Base-by-base conservation (phyloP, 2,797 vertebrate species). In the Cirrhinus molitorella region DNA sequence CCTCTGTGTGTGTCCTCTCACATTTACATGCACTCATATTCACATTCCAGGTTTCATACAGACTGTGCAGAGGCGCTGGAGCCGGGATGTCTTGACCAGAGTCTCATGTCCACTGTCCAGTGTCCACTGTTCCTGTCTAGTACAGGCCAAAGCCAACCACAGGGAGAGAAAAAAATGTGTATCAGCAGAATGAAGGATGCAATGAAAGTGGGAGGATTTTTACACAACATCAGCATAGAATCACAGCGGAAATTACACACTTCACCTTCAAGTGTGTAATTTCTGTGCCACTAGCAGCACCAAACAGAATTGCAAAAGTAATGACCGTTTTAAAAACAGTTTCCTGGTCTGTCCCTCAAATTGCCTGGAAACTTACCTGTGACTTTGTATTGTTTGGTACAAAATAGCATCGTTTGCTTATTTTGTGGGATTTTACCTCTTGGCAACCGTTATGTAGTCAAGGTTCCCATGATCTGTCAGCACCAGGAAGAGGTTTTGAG, bases 1-100 rank as follows among this genome's bases (percentile, higher is more conserved):
- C 74, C 73, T 83, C 65, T 77, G 81, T 83, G 81, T 81, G 81
- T 83, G 81, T 77, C 81, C 73, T 68, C 61, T 55, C 81, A 68
- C 73, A 77, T 49, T 67, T 77, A 57, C 81, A 77, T 47, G 63
- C 61, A 34, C 73, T 83, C 81, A 59, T 61, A 68, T 77, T 83
- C 81, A 77, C 81, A 83, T 83, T 83, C 81, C 81, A 19, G 73
- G 49, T 59, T 66, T 77, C 81, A 83, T 70, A 57, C 73, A 75
- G 80, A 73, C 68, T 72, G 67, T 59, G 67, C 72, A 51, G 70
- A 61, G 40, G 65, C 65, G 11, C 79, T 81, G 84, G 71, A 85
- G 79, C 63, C 84, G 43, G 63, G 23, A 59, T 70, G 65, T 81
- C 72, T 59, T 76, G 47, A 17, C 84, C 63, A 66, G 70, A 28